A percentile compares a stretch with the other conserved stretches of the same genome.
Evolutionary conservation across 2,888 invertebrate genomes (phyloP).

Genomic region (Idaea straminata): DNA sequence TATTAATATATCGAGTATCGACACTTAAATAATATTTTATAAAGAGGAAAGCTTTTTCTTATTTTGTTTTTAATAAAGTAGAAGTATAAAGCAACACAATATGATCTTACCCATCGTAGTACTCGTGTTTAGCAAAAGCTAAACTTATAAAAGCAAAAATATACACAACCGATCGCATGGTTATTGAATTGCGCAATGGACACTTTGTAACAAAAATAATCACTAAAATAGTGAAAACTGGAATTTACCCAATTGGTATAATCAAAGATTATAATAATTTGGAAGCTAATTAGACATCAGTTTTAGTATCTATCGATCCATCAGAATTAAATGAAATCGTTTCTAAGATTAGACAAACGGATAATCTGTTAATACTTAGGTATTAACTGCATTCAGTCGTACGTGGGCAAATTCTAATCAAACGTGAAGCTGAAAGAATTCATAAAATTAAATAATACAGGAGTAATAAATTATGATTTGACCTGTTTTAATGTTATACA

Average conservation of each 20-base stretch:
- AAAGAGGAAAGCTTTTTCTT: too few species aligned
- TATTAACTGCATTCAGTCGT: not conserved
- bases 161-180: slow-evolving; percentile 13
- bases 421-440: not conserved
- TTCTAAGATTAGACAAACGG: not conserved
- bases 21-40: too few species aligned
- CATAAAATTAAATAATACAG: not conserved
- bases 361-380: not conserved
- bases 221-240: not conserved
- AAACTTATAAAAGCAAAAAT: slow-evolving; percentile 30
- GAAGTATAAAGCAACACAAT: too few species aligned
- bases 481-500: too few species aligned
- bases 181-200: not conserved
- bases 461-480: too few species aligned
- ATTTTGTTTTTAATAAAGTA: too few species aligned
- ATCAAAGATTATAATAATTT: not conserved
- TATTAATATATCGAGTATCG: too few species aligned
- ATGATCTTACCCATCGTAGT: slow-evolving; percentile 39
- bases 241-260: not conserved
- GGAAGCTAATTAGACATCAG: not conserved
- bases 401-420: not conserved
- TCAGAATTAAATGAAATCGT: not conserved
- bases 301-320: not conserved
- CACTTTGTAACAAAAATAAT: not conserved
- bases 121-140: slow-evolving; percentile 42